Evolutionary conservation across 2,888 invertebrate genomes (phyloP), one percentile per base, ranked within the genome.

Genomic region (Caenorhabditis auriculariae): DNA sequence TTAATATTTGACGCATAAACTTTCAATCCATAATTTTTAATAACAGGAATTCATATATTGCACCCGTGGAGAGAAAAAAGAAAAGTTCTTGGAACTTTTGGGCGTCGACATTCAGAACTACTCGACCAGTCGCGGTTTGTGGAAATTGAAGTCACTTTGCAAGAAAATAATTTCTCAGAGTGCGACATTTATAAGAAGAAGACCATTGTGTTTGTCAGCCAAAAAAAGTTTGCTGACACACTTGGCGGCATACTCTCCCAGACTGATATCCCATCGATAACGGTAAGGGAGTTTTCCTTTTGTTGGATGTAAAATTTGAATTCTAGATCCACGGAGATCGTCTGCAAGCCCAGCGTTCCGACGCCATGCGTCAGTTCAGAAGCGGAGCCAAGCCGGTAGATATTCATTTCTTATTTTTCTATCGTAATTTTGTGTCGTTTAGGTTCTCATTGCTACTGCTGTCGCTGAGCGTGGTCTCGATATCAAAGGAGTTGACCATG

Each of bases 201-300:
- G 65, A 66, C 73, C 0, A 84, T 94, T 37, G 89, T 96, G 0
- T 96, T 96, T 81, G 93, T 94, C 0, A 91, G 91, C 78, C 89
- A 88, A 15, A 93, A 94, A 80, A 87, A 90, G 39, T 89, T 88
- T 56, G 92, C 93, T 0, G 95, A 96, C 82, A 93, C 91, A 81
- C 84, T 92, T 23, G 94, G 93, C 0, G 88, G 89, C 0, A 87
- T 88, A 74, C 83, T 95, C 28, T 90, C 89, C 0, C 90, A 91
- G 82, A 86, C 87, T n/a, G 87, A 88, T 54, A 88, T 55, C 86
- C 87, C 4, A 1, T 85, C 88, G 0, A 89, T 89, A 0, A 88
- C 88, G 9, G 61, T 61, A n/a, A 21, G 52, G 35, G 12, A 27
- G 23, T 9, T 9, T 12, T 29, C 29, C 26, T 0, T 0, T 32